phyloP scores from a whole-genome alignment of 2,797 vertebrate genomes.

The Acomys russatus region DNA sequence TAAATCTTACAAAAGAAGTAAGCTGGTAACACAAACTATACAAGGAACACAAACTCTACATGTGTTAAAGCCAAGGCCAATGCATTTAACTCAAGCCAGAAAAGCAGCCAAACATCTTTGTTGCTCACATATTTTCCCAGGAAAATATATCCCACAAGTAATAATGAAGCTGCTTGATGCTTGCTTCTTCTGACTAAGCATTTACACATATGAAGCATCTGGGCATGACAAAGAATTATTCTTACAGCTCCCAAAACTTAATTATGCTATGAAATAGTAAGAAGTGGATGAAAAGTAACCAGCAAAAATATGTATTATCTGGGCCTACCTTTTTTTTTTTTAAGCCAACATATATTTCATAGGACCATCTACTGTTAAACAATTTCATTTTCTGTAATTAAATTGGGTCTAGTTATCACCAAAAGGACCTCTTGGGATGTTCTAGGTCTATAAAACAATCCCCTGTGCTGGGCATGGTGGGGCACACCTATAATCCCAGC shows the following conservation, averaged over 20 bases:
- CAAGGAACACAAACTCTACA: neutral
- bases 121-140: conserved; percentile 68
- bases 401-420: neutral
- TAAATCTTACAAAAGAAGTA: neutral
- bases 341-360: conserved; percentile 11
- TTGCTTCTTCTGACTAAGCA: conserved; percentile 69
- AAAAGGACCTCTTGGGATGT: conserved; percentile 28
- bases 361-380: neutral
- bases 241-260: conserved; percentile 52
- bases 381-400: conserved; percentile 60
- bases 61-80: conserved; percentile 45
- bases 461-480: neutral
- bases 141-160: conserved; percentile 29
- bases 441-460: neutral
- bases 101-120: conserved; percentile 63
- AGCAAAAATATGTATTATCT: conserved; percentile 37
- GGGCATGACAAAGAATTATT: conserved; percentile 34
- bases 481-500: too few species aligned
- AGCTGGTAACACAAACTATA: conserved; percentile 40
- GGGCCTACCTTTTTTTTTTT: neutral
- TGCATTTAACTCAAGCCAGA: conserved; percentile 15
- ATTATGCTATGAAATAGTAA: neutral
- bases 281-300: conserved; percentile 53
- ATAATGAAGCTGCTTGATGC: conserved; percentile 72
- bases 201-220: conserved; percentile 38